These are phyloP conservation scores for Ceyx cyanopectus DNA, from an alignment of 2,113 vertebrate genomes.

Conservation along the genomic window DNA sequence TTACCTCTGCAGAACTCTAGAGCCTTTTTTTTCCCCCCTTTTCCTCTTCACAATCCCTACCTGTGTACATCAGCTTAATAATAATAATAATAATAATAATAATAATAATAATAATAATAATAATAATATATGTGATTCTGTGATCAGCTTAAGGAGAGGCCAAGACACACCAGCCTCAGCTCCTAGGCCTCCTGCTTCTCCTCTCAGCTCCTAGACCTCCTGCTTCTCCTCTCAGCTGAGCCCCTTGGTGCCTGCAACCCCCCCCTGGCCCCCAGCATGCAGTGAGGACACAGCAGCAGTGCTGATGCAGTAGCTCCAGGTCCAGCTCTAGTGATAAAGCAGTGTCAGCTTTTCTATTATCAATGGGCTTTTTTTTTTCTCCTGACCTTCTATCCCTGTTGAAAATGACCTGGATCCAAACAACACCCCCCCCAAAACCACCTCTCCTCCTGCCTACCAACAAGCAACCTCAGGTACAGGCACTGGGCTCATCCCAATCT, in stretches of 20 bases:
- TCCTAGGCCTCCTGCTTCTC: neutral
- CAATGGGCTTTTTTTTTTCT: neutral
- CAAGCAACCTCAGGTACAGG: neutral
- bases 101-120: too few relatives aligned
- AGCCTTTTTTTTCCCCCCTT: fast-evolving
- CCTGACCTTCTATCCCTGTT: neutral
- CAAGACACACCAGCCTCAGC: neutral
- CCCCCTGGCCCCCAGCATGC: fast-evolving
- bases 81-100: too few relatives aligned
- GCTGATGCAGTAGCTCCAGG: constrained; percentile 1
- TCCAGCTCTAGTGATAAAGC: neutral
- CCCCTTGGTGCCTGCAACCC: fast-evolving
- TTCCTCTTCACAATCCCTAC: neutral
- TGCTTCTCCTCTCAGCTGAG: too few relatives aligned
- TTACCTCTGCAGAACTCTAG: neutral
- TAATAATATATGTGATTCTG: too few relatives aligned
- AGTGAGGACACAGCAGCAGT: neutral
- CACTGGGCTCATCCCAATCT: neutral
- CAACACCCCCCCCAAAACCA: fast-evolving
- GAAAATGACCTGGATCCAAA: neutral
- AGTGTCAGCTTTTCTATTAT: constrained; percentile 43
- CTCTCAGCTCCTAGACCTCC: neutral
- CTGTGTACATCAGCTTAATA: neutral
- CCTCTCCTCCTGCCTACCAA: neutral
- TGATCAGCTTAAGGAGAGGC: neutral